Evolutionary conservation across 2,888 invertebrate species (phyloP), one percentile per base, ranked within the genome.

Genomic region (Xestia ashworthii): DNA sequence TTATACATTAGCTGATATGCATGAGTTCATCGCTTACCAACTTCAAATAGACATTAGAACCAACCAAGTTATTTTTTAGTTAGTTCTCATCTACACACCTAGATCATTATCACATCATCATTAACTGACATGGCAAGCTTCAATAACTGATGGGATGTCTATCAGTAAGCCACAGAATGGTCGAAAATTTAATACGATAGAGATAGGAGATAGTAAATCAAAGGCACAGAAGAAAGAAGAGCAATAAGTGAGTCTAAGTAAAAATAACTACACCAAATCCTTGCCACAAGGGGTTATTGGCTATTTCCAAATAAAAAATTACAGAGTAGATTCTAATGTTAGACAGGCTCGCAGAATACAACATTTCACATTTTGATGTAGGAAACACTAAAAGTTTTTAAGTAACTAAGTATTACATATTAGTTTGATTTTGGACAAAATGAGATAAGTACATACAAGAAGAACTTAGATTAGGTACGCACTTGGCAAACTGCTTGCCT

Each of bases 281-380:
- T 3, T 58, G 25, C 22, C 44, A 19, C 8, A 53, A 12, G 32
- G 55, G n/a, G 12, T 16, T 16, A 1, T 46, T 48, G 25, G 14
- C 1, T 19, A 5, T 11, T n/a, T 9, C 5, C 41, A 11, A 25
- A 14, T n/a, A 19, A 44, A 41, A 25, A 32, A 14, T 41, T 48
- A 1, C n/a, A 8, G 66, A 58, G 14, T 9, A 62, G 78, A 71
- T 77, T 68, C 62, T 50, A 82, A 82, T 50, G 38, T 2, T 22
- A 46, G 4, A 53, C 50, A 22, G 11, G 19, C 11, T 3, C 11
- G 0, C 19, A 14, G 41, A 1, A 48, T 32, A 11, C 55, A 41
- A 25, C 5, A 32, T 25, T 66, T 32, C n/a, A 38, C 3, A 48
- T n/a, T 46, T 44, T 22, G 25, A 65, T 32, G 22, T 3, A 65